Conservation (phyloP, 2,888 invertebrate genomes). For the Chironomus riparius region DNA sequence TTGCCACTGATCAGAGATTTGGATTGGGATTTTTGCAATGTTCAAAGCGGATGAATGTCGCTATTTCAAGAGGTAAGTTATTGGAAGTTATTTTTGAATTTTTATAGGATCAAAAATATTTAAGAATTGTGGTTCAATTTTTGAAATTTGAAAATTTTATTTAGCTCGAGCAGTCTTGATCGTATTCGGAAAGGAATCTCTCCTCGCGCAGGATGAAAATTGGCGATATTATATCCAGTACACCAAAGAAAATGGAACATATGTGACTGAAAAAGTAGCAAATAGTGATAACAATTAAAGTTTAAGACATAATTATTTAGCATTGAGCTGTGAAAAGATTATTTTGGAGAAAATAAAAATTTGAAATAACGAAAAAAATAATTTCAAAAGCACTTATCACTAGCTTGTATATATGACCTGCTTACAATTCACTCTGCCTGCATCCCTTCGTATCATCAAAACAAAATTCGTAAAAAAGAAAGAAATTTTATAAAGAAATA, state of each 20-base stretch:
- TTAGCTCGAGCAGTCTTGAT: constrained; percentile 64
- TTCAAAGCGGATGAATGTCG: constrained; percentile 78
- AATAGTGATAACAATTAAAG: too few relatives aligned
- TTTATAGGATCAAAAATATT: too few relatives aligned
- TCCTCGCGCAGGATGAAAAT: constrained; percentile 54
- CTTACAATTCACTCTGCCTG: background rate
- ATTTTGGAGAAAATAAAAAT: background rate
- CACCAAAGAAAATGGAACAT: constrained; percentile 45
- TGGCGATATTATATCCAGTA: constrained; percentile 60
- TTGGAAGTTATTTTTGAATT: too few relatives aligned
- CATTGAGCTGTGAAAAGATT: too few relatives aligned
- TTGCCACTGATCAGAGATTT: constrained; percentile 44
- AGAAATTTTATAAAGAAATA: background rate
- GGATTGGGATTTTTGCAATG: constrained; percentile 65
- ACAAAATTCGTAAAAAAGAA: background rate
- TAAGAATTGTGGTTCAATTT: too few relatives aligned
- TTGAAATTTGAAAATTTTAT: background rate
- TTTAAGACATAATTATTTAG: too few relatives aligned
- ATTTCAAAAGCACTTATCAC: background rate
- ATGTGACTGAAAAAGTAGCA: background rate
- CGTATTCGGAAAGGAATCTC: constrained; percentile 73
- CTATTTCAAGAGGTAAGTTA: constrained; percentile 56
- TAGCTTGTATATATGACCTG: background rate
- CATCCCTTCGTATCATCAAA: background rate
- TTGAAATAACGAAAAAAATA: background rate